Base-by-base conservation (phyloP, 1,140 invertebrate genomes). In the Callitettix versicolor region DNA sequence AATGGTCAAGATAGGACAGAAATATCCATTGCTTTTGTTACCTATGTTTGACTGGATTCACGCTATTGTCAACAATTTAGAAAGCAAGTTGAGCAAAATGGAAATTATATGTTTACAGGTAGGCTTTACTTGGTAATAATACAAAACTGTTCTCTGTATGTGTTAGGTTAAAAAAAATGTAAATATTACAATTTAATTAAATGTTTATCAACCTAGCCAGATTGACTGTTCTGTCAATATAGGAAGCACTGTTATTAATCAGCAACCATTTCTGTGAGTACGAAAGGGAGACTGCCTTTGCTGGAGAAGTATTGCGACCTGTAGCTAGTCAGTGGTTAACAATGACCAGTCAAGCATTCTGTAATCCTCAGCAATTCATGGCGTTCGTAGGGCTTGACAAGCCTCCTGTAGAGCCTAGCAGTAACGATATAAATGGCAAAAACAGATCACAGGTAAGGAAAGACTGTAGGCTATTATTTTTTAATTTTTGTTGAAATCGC, bases 221-320 rank as follows among this genome's bases (percentile, higher is more conserved):
- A n/a, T n/a, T n/a, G n/a, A n/a, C n/a, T n/a, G n/a, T n/a, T n/a
- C 14, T 34, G 6, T 34, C n/a, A n/a, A n/a, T n/a, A n/a, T 69
- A 81, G 65, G 88, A 90, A 68, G 84, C 86, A 0, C 65, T 90
- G 14, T 66, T 91, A 2, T 70, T 90, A 1, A 86, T 87, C 61
- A 91, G 88, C 18, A 95, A 94, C 74, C 85, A 92, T 64, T 90
- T 90, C 64, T 83, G 86, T 65, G 86, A 93, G 69, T 94, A 88
- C 66, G 84, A 90, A 56, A 78, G 86, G 2, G 90, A 95, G 67
- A 83, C 82, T 20, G 71, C 76, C 18, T 91, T 92, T 60, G 81
- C 93, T 2, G 80, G 81, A n/a, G 84, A 91, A 70, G 80, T 92
- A 11, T 72, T 88, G 38, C 67, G 72, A 12, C 79, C 81, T 38